Conservation (phyloP, 2,113 vertebrate species). For the Nestor notabilis region DNA sequence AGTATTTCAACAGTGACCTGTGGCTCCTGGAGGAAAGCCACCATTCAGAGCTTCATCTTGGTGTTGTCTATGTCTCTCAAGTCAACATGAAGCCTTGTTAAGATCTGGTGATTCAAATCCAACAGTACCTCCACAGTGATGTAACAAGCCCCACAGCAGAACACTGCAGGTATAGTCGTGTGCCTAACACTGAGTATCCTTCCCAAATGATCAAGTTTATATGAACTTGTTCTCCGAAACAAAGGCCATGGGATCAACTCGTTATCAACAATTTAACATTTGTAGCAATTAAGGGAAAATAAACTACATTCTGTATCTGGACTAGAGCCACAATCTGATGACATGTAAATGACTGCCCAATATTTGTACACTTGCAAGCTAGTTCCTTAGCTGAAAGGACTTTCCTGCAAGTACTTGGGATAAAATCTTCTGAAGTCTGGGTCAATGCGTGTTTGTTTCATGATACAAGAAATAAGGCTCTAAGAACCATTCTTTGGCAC, state of each 20-base stretch:
- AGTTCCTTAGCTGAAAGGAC: neutral
- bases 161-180: neutral
- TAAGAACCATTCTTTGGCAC: neutral
- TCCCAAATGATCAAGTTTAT: neutral
- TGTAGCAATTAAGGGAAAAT: neutral
- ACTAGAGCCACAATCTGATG: neutral
- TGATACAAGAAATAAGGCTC: neutral
- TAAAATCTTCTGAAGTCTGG: neutral
- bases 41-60: neutral
- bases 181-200: neutral
- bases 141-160: neutral
- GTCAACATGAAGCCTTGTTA: neutral
- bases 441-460: neutral
- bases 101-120: neutral
- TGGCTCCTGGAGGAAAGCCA: neutral
- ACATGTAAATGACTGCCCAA: neutral
- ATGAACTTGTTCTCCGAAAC: neutral
- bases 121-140: neutral
- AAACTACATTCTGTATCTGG: neutral
- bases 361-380: neutral
- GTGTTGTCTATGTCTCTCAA: neutral
- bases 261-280: neutral
- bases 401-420: neutral
- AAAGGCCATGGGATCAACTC: neutral
- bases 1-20: neutral